A percentile compares a stretch with the other conserved stretches of the same genome.
These are phyloP conservation scores for Oscarella lobularis DNA, from an alignment of 37 sponge, comb jelly and placozoan species.

Conservation along the genomic window DNA sequence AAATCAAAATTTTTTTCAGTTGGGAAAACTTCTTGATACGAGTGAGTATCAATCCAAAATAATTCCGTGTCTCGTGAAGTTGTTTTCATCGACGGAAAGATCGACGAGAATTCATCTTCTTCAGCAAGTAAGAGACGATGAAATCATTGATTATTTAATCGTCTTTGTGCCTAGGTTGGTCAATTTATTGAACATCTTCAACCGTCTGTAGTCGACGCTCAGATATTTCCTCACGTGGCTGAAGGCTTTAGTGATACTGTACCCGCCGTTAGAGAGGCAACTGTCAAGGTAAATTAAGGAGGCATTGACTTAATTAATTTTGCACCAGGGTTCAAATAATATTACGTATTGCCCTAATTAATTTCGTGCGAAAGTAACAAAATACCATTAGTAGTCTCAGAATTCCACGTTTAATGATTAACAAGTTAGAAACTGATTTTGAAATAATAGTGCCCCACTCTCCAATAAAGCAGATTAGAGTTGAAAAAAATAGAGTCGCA, in stretches of 20 bases:
- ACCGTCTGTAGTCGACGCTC: conserved; percentile 46
- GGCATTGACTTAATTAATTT: too few species aligned
- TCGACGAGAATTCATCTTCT: conserved; percentile 84
- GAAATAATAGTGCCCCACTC: too few species aligned
- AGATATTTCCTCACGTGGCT: conserved; percentile 76
- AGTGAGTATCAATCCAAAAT: conserved; percentile 75
- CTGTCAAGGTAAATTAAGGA: conserved; percentile 74
- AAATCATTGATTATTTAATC: not conserved
- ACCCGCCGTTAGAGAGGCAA: conserved; percentile 77
- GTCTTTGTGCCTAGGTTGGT: conserved; percentile 27
- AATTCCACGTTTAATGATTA: too few species aligned
- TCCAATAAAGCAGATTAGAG: too few species aligned
- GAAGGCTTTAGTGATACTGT: conserved; percentile 86
- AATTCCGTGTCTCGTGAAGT: conserved; percentile 87
- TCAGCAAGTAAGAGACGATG: conserved; percentile 29
- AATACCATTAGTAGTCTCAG: too few species aligned
- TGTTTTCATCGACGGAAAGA: conserved; percentile 89
- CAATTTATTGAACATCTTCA: conserved; percentile 60
- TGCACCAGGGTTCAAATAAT: too few species aligned
- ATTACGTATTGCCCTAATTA: too few species aligned
- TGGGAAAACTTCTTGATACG: conserved; percentile 47
- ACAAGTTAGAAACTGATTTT: too few species aligned
- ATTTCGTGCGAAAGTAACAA: too few species aligned
- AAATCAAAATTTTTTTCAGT: conserved; percentile 1
- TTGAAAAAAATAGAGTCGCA: too few species aligned